These are phyloP conservation scores for Brachynemurus nebulosus DNA, from an alignment of 2,888 invertebrate species.

Conservation along the genomic window DNA sequence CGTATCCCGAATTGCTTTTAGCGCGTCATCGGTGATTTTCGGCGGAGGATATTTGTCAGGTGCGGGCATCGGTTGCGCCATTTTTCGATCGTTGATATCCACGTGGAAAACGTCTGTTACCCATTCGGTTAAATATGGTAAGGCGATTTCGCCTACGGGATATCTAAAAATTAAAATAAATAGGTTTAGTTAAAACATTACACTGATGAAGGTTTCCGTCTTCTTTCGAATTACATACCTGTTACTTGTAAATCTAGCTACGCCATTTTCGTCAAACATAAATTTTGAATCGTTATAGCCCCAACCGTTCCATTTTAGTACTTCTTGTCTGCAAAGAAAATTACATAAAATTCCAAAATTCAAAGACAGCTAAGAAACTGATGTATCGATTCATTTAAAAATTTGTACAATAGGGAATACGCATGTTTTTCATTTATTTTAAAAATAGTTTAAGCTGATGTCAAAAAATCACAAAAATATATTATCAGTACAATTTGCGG, in stretches of 20 bases:
- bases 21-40: constrained; percentile 42
- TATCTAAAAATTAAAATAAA: constrained; percentile 43
- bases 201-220: not conserved
- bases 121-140: constrained; percentile 75
- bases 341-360: too few species aligned
- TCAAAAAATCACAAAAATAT: too few species aligned
- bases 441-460: too few species aligned
- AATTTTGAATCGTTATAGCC: constrained; percentile 96
- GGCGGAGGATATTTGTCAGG: constrained; percentile 50
- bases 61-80: constrained; percentile 40
- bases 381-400: too few species aligned
- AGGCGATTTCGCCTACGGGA: constrained; percentile 50
- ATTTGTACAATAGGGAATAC: too few species aligned
- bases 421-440: too few species aligned
- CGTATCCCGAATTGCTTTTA: constrained; percentile 39
- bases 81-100: constrained; percentile 33
- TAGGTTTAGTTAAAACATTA: constrained; percentile 10
- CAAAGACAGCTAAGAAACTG: too few species aligned
- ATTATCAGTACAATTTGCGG: too few species aligned
- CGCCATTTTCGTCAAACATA: constrained; percentile 43
- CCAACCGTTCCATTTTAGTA: constrained; percentile 99
- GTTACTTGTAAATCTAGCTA: constrained; percentile 71
- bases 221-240: constrained; percentile 40
- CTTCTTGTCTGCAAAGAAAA: constrained; percentile 73
- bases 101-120: constrained; percentile 59